These are phyloP conservation scores for Phrixothrix hirtus DNA, from an alignment of 2,888 invertebrate species.

Conservation along the genomic window DNA sequence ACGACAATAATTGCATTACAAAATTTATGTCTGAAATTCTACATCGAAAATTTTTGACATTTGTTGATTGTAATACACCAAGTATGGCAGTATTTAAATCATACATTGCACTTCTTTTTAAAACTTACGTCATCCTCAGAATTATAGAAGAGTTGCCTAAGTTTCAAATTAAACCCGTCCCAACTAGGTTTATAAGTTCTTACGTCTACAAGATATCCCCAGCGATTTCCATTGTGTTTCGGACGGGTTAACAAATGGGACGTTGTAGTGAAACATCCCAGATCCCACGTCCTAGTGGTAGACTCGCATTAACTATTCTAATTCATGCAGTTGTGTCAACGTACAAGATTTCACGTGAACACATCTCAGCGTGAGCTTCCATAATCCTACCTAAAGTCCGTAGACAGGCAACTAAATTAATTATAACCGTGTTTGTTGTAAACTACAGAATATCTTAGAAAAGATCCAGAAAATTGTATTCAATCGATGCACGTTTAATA, in stretches of 20 bases:
- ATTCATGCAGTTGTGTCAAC: constrained; percentile 20
- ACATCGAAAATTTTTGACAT: not conserved
- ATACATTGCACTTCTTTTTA: not conserved
- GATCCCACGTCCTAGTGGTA: constrained; percentile 19
- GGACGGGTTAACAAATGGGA: constrained; percentile 31
- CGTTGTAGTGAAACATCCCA: constrained; percentile 23
- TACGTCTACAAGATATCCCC: constrained; percentile 26
- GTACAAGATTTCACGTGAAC: constrained; percentile 19
- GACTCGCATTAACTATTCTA: constrained; percentile 26
- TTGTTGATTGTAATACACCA: not conserved
- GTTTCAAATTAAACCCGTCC: constrained; percentile 17
- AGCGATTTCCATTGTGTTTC: constrained; percentile 23
- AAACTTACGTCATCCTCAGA: not conserved
- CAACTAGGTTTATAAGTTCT: constrained; percentile 25
- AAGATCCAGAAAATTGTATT: too few species aligned
- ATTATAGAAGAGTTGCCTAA: constrained; percentile 8
- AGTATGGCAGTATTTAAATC: too few species aligned
- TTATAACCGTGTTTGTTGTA: constrained; percentile 1
- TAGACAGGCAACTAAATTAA: constrained; percentile 15
- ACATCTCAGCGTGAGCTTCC: constrained; percentile 13
- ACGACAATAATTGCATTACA: constrained; percentile 19
- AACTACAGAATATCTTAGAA: too few species aligned
- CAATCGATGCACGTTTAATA: too few species aligned
- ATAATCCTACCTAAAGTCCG: constrained; percentile 11
- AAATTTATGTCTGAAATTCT: constrained; percentile 9